Evolutionary conservation across 2,888 invertebrate species (phyloP).

Genomic region (Lomographa bimaculata): DNA sequence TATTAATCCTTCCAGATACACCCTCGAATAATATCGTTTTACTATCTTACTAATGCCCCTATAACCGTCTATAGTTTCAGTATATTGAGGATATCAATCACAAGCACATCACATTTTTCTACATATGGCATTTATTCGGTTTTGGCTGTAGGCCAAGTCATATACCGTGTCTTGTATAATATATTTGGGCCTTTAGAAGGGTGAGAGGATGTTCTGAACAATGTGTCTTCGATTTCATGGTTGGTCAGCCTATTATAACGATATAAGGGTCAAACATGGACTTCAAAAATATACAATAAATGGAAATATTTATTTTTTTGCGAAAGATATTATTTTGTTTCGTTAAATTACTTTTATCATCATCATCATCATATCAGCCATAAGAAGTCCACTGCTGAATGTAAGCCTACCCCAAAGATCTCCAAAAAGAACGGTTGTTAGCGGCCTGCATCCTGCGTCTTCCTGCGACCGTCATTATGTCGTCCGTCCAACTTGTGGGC

Average conservation of each 20-base stretch:
- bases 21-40: constrained; percentile 2
- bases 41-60: constrained; percentile 4
- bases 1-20: too few species aligned
- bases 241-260: constrained; percentile 44
- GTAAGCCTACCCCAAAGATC: too few species aligned
- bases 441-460: too few species aligned
- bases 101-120: constrained; percentile 11
- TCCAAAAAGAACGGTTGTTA: too few species aligned
- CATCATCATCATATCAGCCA: too few species aligned
- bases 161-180: constrained; percentile 25
- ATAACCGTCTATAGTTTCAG: constrained; percentile 3
- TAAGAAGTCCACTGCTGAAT: too few species aligned
- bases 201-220: constrained; percentile 25
- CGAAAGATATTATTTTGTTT: too few species aligned
- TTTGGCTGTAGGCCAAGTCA: constrained; percentile 30
- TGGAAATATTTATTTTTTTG: too few species aligned
- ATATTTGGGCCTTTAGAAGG: constrained; percentile 26
- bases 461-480: too few species aligned
- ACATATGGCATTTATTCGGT: constrained; percentile 19
- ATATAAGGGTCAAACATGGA: constrained; percentile 30
- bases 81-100: constrained; percentile 14
- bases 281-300: too few species aligned
- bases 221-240: constrained; percentile 50
- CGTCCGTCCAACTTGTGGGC: too few species aligned
- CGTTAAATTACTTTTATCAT: too few species aligned